A percentile compares a stretch with the other conserved stretches of the same genome.
phyloP scores from a whole-genome alignment of 1,140 invertebrate genomes.

The Bombyx mandarina region DNA sequence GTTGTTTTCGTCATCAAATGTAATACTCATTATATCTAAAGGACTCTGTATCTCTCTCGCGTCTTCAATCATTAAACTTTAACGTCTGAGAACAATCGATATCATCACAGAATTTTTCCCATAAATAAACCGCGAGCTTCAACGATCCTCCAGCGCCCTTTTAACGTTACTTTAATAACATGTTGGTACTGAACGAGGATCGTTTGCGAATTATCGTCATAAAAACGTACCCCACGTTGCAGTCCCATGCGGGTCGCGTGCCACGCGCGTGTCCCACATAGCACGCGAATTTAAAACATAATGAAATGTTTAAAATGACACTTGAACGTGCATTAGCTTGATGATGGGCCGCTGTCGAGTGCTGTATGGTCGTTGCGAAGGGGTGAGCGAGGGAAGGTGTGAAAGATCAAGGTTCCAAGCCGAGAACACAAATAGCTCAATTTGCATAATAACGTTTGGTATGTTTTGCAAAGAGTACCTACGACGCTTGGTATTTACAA shows the following conservation, averaged over 20 bases:
- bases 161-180: too few relatives aligned
- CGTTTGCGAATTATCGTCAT: conserved; percentile 33
- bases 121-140: too few relatives aligned
- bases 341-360: conserved; percentile 18
- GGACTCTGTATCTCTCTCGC: too few relatives aligned
- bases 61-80: too few relatives aligned
- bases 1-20: too few relatives aligned
- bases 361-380: conserved; percentile 11
- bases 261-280: conserved; percentile 56
- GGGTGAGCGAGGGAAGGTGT: conserved; percentile 45
- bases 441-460: conserved; percentile 43
- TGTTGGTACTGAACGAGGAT: neutral
- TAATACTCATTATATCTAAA: too few relatives aligned
- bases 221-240: conserved; percentile 27
- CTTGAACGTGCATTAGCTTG: conserved; percentile 26
- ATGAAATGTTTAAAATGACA: conserved; percentile 42
- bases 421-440: conserved; percentile 28
- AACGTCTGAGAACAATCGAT: too few relatives aligned
- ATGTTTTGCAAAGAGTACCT: conserved; percentile 28
- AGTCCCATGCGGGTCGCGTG: conserved; percentile 57
- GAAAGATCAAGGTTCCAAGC: conserved; percentile 39
- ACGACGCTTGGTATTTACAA: conserved; percentile 52
- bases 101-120: too few relatives aligned
- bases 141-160: too few relatives aligned
- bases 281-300: conserved; percentile 51